Percentiles rank a stretch among this genome's conserved stretches.
Conservation (phyloP, 2,113 vertebrate species). For the Eudyptes chrysolophus region DNA sequence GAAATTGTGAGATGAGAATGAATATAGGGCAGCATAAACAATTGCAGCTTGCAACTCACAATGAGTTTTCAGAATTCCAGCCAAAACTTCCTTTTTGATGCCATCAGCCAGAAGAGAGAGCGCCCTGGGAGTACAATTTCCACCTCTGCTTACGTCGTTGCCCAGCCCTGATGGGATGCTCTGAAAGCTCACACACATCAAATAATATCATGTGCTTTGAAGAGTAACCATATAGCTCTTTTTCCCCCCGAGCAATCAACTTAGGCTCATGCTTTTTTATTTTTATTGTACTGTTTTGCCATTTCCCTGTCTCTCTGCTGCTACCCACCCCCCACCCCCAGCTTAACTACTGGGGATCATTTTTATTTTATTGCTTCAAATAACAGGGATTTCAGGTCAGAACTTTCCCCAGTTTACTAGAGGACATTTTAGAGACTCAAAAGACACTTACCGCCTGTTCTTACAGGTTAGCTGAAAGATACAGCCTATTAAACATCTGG, state of each 20-base stretch:
- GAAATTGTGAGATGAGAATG: neutral
- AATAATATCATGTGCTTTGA: neutral
- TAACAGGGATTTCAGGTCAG: neutral
- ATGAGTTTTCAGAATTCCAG: neutral
- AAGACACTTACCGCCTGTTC: neutral
- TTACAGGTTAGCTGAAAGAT: neutral
- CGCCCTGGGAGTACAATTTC: neutral
- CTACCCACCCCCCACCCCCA: fast-evolving
- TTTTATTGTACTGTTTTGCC: neutral
- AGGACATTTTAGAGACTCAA: neutral
- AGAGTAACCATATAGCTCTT: neutral
- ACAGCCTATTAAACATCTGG: neutral
- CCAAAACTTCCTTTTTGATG: neutral
- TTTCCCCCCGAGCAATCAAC: neutral
- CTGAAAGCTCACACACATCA: neutral
- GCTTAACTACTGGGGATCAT: neutral
- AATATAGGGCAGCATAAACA: neutral
- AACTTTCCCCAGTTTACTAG: neutral
- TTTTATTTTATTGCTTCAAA: neutral
- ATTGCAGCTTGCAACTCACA: neutral
- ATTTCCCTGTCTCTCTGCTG: neutral
- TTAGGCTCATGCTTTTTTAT: neutral
- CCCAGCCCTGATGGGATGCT: neutral
- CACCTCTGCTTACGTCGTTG: neutral
- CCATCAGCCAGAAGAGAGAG: neutral